phyloP scores from a whole-genome alignment of 2,113 vertebrate species.

The Hypocryptadius cinnamomeus region DNA sequence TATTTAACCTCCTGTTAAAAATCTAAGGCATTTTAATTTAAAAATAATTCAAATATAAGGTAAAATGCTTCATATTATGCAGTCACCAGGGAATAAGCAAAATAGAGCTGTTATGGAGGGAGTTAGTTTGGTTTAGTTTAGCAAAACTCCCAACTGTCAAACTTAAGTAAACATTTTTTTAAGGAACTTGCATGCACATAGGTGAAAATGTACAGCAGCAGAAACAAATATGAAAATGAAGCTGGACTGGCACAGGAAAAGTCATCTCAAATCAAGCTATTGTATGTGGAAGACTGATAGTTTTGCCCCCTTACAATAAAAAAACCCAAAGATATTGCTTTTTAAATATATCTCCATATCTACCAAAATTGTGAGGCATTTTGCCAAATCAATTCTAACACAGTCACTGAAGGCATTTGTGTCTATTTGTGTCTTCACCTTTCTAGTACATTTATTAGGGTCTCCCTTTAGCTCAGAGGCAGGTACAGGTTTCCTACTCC shows the following conservation, averaged over 20 bases:
- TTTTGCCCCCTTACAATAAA: not conserved
- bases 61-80: slow-evolving; percentile 28
- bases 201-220: slow-evolving; percentile 12
- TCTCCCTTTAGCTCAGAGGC: not conserved
- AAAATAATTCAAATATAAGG: slow-evolving; percentile 53
- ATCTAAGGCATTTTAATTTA: slow-evolving; percentile 50
- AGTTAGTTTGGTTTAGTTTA: not conserved
- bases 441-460: not conserved
- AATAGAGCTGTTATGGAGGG: slow-evolving; percentile 12
- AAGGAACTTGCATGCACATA: not conserved
- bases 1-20: slow-evolving; percentile 36
- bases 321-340: not conserved
- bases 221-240: not conserved
- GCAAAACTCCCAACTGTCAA: slow-evolving; percentile 6
- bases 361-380: not conserved
- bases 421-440: not conserved
- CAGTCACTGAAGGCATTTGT: rapidly evolving
- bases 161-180: slow-evolving; percentile 11
- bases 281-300: not conserved
- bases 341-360: not conserved
- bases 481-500: not conserved
- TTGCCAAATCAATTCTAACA: not conserved
- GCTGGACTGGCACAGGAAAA: not conserved
- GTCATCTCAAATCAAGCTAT: not conserved
- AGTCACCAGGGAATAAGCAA: slow-evolving; percentile 26